A percentile compares a stretch with the other conserved stretches of the same genome.
These are phyloP conservation scores for Todiramphus saurophagus DNA, from an alignment of 2,113 vertebrate genomes.

Conservation along the genomic window DNA sequence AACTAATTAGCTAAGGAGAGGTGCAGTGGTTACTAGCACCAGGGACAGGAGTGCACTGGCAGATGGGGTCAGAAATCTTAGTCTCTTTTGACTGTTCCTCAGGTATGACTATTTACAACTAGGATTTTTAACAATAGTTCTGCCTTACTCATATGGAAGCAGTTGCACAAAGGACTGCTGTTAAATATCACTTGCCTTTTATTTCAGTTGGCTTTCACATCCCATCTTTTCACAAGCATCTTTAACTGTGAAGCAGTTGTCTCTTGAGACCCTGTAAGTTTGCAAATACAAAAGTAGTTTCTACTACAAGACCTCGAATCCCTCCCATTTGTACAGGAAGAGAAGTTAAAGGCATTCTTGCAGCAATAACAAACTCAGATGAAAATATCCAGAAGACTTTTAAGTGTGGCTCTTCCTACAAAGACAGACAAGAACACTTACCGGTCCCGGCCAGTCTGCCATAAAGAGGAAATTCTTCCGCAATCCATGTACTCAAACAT, in stretches of 20 bases:
- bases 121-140: neutral
- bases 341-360: neutral
- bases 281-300: neutral
- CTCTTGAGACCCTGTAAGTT: neutral
- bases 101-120: neutral
- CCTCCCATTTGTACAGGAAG: neutral
- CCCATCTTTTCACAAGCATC: neutral
- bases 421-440: neutral
- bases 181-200: neutral
- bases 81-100: neutral
- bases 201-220: neutral
- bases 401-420: neutral
- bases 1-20: neutral
- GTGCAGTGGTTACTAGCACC: neutral
- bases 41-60: neutral
- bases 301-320: neutral
- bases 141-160: neutral
- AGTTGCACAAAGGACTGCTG: neutral
- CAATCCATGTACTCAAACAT: neutral
- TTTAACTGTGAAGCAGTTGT: neutral
- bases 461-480: neutral
- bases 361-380: neutral
- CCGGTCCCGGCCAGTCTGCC: neutral
- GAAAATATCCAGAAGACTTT: neutral
- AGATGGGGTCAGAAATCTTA: neutral